Evolutionary conservation across 2,888 invertebrate genomes (phyloP).

Genomic region (Pyrochroa serraticornis): DNA sequence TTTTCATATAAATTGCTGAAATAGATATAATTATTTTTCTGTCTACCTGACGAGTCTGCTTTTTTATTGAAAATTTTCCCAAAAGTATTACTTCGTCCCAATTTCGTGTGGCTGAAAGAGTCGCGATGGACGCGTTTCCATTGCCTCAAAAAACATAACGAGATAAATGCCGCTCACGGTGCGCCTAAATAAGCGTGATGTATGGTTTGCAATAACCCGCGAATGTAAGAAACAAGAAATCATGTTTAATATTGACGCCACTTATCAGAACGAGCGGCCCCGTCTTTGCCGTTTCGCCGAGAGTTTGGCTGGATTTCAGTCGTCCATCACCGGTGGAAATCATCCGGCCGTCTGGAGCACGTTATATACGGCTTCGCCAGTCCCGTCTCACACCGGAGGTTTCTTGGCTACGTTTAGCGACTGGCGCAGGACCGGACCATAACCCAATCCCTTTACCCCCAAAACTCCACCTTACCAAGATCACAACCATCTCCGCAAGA

Average conservation of each 20-base stretch:
- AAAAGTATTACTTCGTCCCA: too few species aligned
- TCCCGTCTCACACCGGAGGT: constrained; percentile 39
- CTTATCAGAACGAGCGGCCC: constrained; percentile 46
- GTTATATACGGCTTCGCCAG: constrained; percentile 52
- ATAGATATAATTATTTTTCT: too few species aligned
- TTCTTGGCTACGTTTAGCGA: constrained; percentile 39
- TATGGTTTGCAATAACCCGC: constrained; percentile 53
- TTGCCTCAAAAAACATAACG: constrained; percentile 29
- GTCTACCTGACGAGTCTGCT: too few species aligned
- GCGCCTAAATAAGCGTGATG: constrained; percentile 53
- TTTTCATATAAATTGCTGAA: too few species aligned
- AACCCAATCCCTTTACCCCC: too few species aligned
- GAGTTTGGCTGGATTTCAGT: constrained; percentile 54
- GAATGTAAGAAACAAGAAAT: constrained; percentile 57
- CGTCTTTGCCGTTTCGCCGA: constrained; percentile 25
- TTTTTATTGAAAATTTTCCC: too few species aligned
- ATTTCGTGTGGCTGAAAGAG: too few species aligned
- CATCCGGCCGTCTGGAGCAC: constrained; percentile 54
- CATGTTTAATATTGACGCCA: constrained; percentile 56
- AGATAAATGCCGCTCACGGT: constrained; percentile 49
- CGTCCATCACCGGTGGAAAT: constrained; percentile 57
- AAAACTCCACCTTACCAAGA: too few species aligned
- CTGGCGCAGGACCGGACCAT: constrained; percentile 33
- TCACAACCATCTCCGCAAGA: background rate
- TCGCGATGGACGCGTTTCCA: background rate